Conservation (phyloP, 2,797 vertebrate genomes). For the Microtus californicus region DNA sequence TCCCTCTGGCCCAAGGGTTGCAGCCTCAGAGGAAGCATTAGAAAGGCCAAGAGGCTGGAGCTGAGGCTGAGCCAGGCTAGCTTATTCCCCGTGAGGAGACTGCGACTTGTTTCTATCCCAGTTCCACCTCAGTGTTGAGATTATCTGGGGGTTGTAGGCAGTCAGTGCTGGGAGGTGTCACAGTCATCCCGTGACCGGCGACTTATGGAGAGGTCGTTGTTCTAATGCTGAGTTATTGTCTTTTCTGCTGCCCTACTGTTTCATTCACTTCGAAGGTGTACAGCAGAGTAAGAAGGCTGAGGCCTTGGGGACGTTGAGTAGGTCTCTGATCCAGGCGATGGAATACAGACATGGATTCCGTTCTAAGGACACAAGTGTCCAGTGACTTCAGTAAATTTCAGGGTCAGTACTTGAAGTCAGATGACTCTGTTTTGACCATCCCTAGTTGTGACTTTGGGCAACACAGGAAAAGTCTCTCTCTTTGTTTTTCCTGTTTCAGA, state of each 20-base stretch:
- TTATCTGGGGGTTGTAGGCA: no score
- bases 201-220: fast-evolving
- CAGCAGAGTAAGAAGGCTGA: not conserved
- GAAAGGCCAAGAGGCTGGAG: fast-evolving
- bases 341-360: not conserved
- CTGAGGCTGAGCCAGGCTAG: not conserved
- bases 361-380: not conserved
- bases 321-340: not conserved
- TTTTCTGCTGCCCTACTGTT: not conserved
- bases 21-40: not conserved
- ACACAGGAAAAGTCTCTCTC: not conserved
- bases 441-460: fast-evolving
- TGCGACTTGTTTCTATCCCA: fast-evolving
- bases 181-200: not conserved
- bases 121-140: not conserved
- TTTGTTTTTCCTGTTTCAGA: not conserved
- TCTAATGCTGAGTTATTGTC: not conserved
- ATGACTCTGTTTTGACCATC: not conserved
- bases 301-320: not conserved
- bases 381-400: not conserved
- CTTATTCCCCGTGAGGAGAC: not conserved
- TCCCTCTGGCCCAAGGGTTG: not conserved
- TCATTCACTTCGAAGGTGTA: not conserved
- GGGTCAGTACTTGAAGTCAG: not conserved
- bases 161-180: not conserved